Conservation (phyloP, 2,797 vertebrate species). For the Cephalopachus bancanus region DNA sequence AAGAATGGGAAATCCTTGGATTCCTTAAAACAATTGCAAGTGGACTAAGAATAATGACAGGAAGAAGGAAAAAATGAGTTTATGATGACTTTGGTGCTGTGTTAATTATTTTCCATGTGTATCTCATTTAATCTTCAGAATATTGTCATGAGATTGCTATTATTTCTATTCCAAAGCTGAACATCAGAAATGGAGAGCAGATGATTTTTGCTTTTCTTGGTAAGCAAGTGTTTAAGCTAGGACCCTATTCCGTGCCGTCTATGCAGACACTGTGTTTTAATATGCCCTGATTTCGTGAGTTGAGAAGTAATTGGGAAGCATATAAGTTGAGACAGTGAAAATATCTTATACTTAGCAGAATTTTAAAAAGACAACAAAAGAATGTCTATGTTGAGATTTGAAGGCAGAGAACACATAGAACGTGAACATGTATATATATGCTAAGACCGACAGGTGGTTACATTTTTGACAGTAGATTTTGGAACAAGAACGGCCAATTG, state of each 20-base stretch:
- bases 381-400: not conserved
- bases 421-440: not conserved
- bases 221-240: not conserved
- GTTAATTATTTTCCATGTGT: not conserved
- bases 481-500: not conserved
- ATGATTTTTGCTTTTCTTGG: not conserved
- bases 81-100: not conserved
- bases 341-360: not conserved
- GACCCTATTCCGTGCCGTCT: not conserved
- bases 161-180: not conserved
- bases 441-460: not conserved
- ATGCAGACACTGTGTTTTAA: not conserved
- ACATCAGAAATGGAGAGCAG: not conserved
- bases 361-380: not conserved
- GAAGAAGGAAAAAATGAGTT: not conserved
- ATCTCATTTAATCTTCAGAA: not conserved
- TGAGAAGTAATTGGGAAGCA: not conserved
- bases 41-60: not conserved
- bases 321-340: not conserved
- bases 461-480: not conserved
- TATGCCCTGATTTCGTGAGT: not conserved
- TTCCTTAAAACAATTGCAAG: not conserved
- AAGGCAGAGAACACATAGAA: not conserved
- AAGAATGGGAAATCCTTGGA: not conserved
- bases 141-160: not conserved